These are phyloP conservation scores for Lithobius niger DNA, from an alignment of 1,140 invertebrate species.

Conservation along the genomic window DNA sequence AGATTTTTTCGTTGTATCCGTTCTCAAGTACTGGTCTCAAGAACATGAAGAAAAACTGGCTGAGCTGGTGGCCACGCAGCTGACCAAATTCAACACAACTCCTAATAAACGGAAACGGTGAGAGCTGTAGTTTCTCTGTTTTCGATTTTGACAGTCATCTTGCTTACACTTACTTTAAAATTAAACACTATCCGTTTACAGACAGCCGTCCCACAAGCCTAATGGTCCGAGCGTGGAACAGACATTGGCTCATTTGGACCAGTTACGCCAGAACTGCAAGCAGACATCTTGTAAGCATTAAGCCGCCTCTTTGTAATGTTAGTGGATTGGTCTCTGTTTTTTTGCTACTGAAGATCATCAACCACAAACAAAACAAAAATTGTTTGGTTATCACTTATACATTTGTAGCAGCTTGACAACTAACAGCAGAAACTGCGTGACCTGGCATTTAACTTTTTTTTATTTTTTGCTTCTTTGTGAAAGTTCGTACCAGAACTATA, in stretches of 20 bases:
- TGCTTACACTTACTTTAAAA: no score
- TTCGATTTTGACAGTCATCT: conserved; percentile 41
- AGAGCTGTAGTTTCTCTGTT: conserved; percentile 23
- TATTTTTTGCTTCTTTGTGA: no score
- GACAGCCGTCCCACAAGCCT: conserved; percentile 19
- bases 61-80: conserved; percentile 55
- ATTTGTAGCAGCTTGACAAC: no score
- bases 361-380: no score
- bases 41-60: conserved; percentile 78
- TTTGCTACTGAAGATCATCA: no score
- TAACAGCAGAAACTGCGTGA: no score
- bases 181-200: no score
- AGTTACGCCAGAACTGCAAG: conserved; percentile 55
- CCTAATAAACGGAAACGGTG: conserved; percentile 78
- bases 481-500: no score
- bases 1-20: conserved; percentile 72
- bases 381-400: no score
- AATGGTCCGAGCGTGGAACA: conserved; percentile 53
- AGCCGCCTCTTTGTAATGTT: no score
- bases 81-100: conserved; percentile 44
- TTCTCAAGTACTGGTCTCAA: conserved; percentile 82
- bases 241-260: conserved; percentile 81
- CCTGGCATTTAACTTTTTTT: no score
- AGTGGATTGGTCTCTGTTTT: conserved; percentile 1
- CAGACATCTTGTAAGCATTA: conserved; percentile 35